These are phyloP conservation scores for Antigone vipio DNA, from an alignment of 2,113 vertebrate genomes.

Conservation along the genomic window DNA sequence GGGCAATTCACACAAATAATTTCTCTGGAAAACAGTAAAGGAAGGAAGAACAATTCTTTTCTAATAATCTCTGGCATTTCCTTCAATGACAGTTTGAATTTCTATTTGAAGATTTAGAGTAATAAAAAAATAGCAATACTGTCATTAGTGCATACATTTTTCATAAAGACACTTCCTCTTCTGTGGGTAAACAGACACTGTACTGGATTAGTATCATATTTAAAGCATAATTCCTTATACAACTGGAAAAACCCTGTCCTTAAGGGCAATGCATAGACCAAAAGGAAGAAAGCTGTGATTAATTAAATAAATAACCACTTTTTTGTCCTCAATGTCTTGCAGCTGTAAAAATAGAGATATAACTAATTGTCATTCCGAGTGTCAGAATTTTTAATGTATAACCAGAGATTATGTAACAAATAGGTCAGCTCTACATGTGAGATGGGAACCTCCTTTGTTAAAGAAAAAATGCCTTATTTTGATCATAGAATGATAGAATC, in stretches of 20 bases:
- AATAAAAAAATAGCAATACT: background rate
- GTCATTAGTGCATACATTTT: background rate
- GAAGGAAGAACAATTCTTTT: background rate
- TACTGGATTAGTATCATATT: background rate
- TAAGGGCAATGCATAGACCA: background rate
- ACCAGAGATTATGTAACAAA: background rate
- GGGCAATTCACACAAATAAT: background rate
- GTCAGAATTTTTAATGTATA: background rate
- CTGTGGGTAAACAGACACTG: background rate
- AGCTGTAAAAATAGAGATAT: constrained; percentile 28
- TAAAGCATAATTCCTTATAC: background rate
- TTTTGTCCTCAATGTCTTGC: background rate
- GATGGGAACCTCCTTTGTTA: background rate
- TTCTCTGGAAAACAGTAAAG: background rate
- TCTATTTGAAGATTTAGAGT: background rate
- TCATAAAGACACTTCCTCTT: background rate
- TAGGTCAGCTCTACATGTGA: background rate
- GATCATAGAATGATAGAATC: no score
- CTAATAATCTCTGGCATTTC: background rate
- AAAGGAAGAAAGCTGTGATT: background rate
- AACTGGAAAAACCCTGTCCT: background rate
- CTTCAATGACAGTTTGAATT: background rate
- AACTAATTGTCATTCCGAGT: constrained; percentile 10
- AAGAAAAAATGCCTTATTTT: background rate
- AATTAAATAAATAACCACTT: background rate